These are phyloP conservation scores for Pseudorhiza aurosa DNA, from an alignment of 30 jellyfish, hydroid and myxozoan genomes.

Conservation along the genomic window DNA sequence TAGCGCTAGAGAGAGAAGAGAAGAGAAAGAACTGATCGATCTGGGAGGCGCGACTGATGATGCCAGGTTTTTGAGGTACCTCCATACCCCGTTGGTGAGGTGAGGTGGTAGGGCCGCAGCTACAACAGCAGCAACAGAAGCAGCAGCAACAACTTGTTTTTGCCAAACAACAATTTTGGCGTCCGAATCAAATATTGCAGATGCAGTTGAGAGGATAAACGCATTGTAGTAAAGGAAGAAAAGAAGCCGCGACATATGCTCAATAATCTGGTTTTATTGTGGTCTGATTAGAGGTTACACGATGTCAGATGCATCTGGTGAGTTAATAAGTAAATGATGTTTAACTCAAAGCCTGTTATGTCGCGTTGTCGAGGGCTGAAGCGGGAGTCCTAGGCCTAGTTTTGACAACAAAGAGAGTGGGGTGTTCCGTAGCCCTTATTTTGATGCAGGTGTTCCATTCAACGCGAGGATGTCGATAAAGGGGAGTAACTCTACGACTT, in stretches of 20 bases:
- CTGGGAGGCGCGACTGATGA: too few species aligned
- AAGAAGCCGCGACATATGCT: constrained; percentile 65
- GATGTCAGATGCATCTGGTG: constrained; percentile 65
- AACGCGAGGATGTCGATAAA: constrained; percentile 6
- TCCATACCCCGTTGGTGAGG: too few species aligned
- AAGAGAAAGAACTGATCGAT: too few species aligned
- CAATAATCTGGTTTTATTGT: constrained; percentile 40
- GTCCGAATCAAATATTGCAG: constrained; percentile 59
- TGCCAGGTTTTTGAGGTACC: too few species aligned
- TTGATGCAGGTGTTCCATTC: constrained; percentile 1
- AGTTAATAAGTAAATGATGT: constrained; percentile 18
- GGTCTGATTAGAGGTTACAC: constrained; percentile 38
- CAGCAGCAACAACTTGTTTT: constrained; percentile 25
- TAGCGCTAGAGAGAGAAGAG: too few species aligned
- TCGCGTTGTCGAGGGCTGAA: neutral
- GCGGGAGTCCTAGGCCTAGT: constrained; percentile 29
- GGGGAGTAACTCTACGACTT: neutral
- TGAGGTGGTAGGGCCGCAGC: too few species aligned
- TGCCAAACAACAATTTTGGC: constrained; percentile 54
- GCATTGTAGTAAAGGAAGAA: neutral
- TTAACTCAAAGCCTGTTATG: neutral
- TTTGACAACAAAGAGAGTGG: constrained; percentile 1
- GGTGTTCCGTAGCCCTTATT: constrained; percentile 1
- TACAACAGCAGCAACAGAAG: too few species aligned
- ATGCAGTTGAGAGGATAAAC: neutral